These are phyloP conservation scores for Scomber japonicus DNA, from an alignment of 2,113 vertebrate species.

Conservation along the genomic window DNA sequence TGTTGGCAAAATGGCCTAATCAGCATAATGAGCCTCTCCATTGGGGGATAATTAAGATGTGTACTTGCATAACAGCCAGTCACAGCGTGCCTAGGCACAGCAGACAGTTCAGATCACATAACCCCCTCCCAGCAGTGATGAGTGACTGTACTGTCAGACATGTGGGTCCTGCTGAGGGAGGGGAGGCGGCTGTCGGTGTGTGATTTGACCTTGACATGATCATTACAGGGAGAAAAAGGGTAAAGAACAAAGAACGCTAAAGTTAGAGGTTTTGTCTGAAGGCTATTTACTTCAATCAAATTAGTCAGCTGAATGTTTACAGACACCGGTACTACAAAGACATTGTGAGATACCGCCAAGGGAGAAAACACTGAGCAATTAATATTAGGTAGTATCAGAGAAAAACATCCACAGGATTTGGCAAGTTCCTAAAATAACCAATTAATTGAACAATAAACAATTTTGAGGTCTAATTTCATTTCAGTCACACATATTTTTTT, in stretches of 20 bases:
- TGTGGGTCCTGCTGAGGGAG: slow-evolving; percentile 36
- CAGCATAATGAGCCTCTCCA: slow-evolving; percentile 78
- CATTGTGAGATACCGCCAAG: slow-evolving; percentile 18
- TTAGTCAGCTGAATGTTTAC: slow-evolving; percentile 27
- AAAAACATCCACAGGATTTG: slow-evolving; percentile 16
- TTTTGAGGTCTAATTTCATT: slow-evolving; percentile 1
- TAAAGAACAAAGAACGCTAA: not conserved
- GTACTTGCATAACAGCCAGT: slow-evolving; percentile 73
- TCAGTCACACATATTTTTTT: not conserved
- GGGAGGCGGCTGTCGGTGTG: slow-evolving; percentile 1
- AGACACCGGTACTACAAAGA: slow-evolving; percentile 6
- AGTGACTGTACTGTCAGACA: slow-evolving; percentile 55
- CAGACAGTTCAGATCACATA: slow-evolving; percentile 63
- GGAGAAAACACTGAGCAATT: slow-evolving; percentile 16
- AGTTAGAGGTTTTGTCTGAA: slow-evolving; percentile 5
- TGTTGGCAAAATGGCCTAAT: slow-evolving; percentile 79
- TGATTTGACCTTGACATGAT: slow-evolving; percentile 63
- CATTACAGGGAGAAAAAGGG: slow-evolving; percentile 21
- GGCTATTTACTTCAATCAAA: slow-evolving; percentile 36
- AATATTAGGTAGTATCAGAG: slow-evolving; percentile 8
- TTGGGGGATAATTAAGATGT: slow-evolving; percentile 82
- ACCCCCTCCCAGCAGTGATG: slow-evolving; percentile 34
- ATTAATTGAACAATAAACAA: slow-evolving; percentile 1
- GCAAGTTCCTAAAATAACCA: slow-evolving; percentile 29
- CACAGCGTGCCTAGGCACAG: slow-evolving; percentile 52